Conservation (phyloP, 1,140 invertebrate genomes). For the Camponotus floridanus region DNA sequence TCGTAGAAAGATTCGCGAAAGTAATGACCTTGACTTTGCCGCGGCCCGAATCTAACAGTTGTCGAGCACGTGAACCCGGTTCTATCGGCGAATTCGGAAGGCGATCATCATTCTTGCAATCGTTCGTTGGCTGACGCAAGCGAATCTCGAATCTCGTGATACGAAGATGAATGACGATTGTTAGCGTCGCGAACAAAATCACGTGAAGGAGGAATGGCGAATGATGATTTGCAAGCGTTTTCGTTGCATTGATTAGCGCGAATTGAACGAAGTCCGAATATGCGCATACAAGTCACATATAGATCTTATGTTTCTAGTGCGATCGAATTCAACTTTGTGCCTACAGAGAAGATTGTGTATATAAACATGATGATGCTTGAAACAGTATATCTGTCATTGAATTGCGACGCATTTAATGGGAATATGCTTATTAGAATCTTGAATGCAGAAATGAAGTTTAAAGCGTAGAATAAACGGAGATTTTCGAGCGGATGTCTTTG, state of each 20-base stretch:
- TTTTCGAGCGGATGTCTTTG: constrained; percentile 6
- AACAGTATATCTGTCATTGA: not conserved
- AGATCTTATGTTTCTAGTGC: not conserved
- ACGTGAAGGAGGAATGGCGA: constrained; percentile 4
- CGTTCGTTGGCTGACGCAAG: not conserved
- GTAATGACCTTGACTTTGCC: constrained; percentile 63
- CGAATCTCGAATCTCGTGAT: not conserved
- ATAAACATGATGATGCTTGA: not conserved
- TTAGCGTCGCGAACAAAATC: not conserved
- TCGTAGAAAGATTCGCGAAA: constrained; percentile 47
- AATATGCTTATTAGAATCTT: constrained; percentile 6
- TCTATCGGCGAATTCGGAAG: not conserved
- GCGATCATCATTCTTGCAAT: not conserved
- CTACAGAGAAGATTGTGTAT: constrained; percentile 17
- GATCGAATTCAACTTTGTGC: not conserved
- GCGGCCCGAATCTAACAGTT: constrained; percentile 37
- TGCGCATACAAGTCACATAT: not conserved
- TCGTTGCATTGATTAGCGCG: not conserved
- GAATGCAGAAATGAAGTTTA: not conserved
- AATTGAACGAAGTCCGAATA: not conserved
- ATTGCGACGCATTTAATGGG: constrained; percentile 33
- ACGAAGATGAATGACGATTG: not conserved
- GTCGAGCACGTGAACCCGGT: not conserved
- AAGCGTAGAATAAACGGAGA: not conserved
- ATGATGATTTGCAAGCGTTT: not conserved